Evolutionary conservation across 2,888 invertebrate species (phyloP).

Genomic region (Hypomecis atomaria): DNA sequence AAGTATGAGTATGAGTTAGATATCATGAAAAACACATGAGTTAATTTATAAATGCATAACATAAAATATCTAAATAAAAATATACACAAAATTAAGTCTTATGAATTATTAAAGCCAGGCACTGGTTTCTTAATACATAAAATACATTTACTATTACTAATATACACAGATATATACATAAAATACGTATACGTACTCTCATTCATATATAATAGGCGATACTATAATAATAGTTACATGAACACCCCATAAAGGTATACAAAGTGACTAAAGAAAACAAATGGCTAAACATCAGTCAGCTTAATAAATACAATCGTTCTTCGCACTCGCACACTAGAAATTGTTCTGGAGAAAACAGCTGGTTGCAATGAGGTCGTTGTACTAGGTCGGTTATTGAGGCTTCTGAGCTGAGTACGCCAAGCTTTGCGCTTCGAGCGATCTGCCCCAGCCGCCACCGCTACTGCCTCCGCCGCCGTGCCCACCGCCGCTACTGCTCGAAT

Average conservation of each 20-base stretch:
- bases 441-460: constrained; percentile 88
- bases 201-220: constrained; percentile 39
- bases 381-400: constrained; percentile 80
- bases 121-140: constrained; percentile 56
- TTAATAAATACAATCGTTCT: constrained; percentile 66
- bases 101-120: constrained; percentile 77
- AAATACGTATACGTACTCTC: constrained; percentile 37
- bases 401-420: constrained; percentile 92
- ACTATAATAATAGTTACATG: constrained; percentile 43
- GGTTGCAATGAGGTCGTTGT: constrained; percentile 61
- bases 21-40: constrained; percentile 19
- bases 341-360: constrained; percentile 70
- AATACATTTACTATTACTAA: constrained; percentile 50
- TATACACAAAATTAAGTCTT: constrained; percentile 52
- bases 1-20: constrained; percentile 12
- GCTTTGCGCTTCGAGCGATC: constrained; percentile 90
- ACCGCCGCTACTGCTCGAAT: constrained; percentile 73
- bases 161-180: constrained; percentile 56
- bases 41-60: constrained; percentile 7
- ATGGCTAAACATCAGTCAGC: constrained; percentile 56
- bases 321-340: constrained; percentile 64
- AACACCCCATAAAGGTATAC: constrained; percentile 51
- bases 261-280: constrained; percentile 46
- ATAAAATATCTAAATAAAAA: constrained; percentile 21
- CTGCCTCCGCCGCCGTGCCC: constrained; percentile 81